phyloP scores from a whole-genome alignment of 2,888 invertebrate genomes.

The Ennomos erosarius region DNA sequence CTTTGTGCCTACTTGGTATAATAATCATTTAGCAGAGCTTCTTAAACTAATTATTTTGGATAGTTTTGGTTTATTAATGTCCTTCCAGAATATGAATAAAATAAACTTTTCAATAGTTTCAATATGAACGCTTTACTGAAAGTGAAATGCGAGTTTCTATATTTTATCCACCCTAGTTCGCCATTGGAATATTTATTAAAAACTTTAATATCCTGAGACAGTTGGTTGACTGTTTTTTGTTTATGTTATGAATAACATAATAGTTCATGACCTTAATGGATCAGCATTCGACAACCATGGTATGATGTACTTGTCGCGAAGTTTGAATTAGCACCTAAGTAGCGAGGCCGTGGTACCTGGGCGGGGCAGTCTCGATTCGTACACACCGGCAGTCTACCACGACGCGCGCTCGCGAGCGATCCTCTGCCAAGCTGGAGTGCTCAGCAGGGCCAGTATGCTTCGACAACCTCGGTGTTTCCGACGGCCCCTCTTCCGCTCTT shows the following conservation, averaged over 20 bases:
- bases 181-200: slow-evolving; percentile 5
- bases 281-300: slow-evolving; percentile 29
- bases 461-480: slow-evolving; percentile 80
- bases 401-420: slow-evolving; percentile 78
- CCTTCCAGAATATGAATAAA: too few relatives aligned
- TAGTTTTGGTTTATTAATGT: slow-evolving; percentile 5
- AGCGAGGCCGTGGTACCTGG: slow-evolving; percentile 60
- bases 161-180: background rate
- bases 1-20: background rate
- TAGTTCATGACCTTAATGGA: slow-evolving; percentile 38
- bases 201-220: background rate
- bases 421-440: slow-evolving; percentile 79
- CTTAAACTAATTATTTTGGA: too few relatives aligned
- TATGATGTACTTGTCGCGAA: slow-evolving; percentile 49
- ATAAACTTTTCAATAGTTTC: too few relatives aligned
- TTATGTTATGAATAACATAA: slow-evolving; percentile 34
- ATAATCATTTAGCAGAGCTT: too few relatives aligned
- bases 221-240: slow-evolving; percentile 18
- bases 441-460: slow-evolving; percentile 81
- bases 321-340: slow-evolving; percentile 69
- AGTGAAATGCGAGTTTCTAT: background rate
- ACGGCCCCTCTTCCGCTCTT: slow-evolving; percentile 62
- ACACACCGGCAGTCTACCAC: slow-evolving; percentile 71
- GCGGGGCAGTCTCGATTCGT: slow-evolving; percentile 49
- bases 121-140: background rate